Base-by-base conservation (phyloP, 2,888 invertebrate species). In the Noctuana brunneofusca region DNA sequence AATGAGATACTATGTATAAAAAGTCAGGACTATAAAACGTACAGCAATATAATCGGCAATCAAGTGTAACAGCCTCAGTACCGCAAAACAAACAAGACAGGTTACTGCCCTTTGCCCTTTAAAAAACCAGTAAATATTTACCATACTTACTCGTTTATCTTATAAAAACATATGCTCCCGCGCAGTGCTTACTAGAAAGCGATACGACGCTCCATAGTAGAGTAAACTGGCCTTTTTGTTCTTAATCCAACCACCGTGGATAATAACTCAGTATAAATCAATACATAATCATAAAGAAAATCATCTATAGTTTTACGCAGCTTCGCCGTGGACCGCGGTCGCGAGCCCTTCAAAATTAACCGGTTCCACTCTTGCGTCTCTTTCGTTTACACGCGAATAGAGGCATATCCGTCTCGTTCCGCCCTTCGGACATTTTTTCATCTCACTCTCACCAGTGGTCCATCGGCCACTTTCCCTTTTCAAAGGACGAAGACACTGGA, bases 401-500 rank as follows among this genome's bases (percentile, higher is more conserved):
- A 38, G 67, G 35, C 76, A 72, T 71, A 67, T 32, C 76, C 66
- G 50, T 86, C 88, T 71, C 79, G 64, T 62, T 84, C 76, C 76
- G 75, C 83, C 87, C 85, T 84, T 84, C 83, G 86, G 84, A 73
- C 76, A 85, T 87, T 89, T 87, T 87, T 89, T 88, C 84, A 86
- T 90, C 90, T 89, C 90, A 89, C 90, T 89, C 90, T 89, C 84
- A 79, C 90, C 83, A 79, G 76, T 78, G 83, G 78, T 77, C 69
- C 75, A 78, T 83, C 80, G 84, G 87, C 84, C 89, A 91, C 91
- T 90, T 91, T 91, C 91, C 91, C 89, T 91, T 90, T 91, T 89
- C 80, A 90, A 90, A 89, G 89, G 89, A 89, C 90, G 91, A 90
- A 90, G 89, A 87, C 87, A 84, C 83, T 74, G 70, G 67, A 57